phyloP scores from a whole-genome alignment of 2,113 vertebrate genomes.

The Crotalus horridus region DNA sequence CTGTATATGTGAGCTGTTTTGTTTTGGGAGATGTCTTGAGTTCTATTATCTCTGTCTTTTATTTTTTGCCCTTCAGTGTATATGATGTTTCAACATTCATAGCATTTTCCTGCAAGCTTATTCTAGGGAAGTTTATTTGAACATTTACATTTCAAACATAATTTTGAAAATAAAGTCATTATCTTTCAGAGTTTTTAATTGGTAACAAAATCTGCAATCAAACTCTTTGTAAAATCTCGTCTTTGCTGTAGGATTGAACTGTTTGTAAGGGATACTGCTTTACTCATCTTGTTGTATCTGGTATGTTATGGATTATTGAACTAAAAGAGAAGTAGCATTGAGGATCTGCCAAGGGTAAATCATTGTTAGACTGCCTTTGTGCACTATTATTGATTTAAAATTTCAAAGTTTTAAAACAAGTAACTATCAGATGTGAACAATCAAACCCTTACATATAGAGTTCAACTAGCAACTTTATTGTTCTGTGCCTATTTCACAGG shows the following conservation, averaged over 20 bases:
- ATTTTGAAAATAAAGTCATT: not conserved
- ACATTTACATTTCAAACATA: not conserved
- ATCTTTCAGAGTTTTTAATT: not conserved
- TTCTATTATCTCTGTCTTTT: not conserved
- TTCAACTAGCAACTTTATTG: not conserved
- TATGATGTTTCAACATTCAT: not conserved
- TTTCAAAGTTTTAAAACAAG: not conserved
- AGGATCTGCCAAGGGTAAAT: not conserved
- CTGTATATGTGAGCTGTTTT: not conserved
- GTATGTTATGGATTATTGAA: not conserved
- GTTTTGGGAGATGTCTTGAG: not conserved
- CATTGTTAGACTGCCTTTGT: not conserved
- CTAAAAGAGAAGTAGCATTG: not conserved
- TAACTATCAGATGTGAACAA: not conserved
- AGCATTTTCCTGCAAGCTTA: not conserved
- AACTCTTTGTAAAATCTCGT: not conserved
- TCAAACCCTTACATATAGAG: not conserved
- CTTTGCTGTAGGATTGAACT: not conserved
- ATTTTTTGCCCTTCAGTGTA: not conserved
- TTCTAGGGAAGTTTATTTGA: not conserved
- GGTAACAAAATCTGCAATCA: not conserved
- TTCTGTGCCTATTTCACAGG: not conserved
- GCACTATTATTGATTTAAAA: not conserved
- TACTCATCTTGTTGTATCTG: not conserved
- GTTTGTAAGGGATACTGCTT: conserved; percentile 1